Evolutionary conservation across 2,888 invertebrate genomes (phyloP), one percentile per base, ranked within the genome.

Genomic region (Caenorhabditis sinica): DNA sequence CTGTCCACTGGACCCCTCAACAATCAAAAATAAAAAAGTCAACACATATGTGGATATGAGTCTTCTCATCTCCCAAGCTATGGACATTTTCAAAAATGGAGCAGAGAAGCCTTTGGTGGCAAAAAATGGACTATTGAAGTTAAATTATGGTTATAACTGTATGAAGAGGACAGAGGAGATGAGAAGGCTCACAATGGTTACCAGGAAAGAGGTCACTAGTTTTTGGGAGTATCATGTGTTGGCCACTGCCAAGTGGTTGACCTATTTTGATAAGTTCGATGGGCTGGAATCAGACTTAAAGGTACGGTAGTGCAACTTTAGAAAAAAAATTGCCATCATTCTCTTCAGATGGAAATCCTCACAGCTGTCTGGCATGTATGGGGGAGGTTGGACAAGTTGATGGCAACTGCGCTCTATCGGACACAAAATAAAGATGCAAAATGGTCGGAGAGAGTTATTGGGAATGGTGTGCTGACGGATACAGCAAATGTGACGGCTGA

Each of bases 291-390:
- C 65, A 4, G 69, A 82, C 0, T 71, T 82, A 30, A 86, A 86
- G 81, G 86, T 74, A 23, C 13, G 5, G 23, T 20, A 33, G 5
- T 33, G 5, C 33, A 33, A 33, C 5, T 33, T 33, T 33, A n/a
- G n/a, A n/a, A n/a, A n/a, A n/a, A n/a, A n/a, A n/a, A n/a, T n/a
- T n/a, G n/a, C n/a, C n/a, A n/a, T n/a, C n/a, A n/a, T n/a, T n/a
- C n/a, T n/a, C n/a, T 75, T 30, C 45, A 85, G 82, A 33, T 75
- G 20, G 30, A 74, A 60, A 79, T 85, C 20, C 71, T 85, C 20
- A 61, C 74, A 40, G 65, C 66, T 15, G 68, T 69, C 13, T 85
- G 85, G 85, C 72, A 66, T n/a, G 58, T 80, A 1, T 85, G 82
- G 75, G 61, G 72, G 4, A 63, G 85, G 45, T 36, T 85, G 11